phyloP scores from a whole-genome alignment of 2,888 invertebrate genomes.

The Chesias legatella region DNA sequence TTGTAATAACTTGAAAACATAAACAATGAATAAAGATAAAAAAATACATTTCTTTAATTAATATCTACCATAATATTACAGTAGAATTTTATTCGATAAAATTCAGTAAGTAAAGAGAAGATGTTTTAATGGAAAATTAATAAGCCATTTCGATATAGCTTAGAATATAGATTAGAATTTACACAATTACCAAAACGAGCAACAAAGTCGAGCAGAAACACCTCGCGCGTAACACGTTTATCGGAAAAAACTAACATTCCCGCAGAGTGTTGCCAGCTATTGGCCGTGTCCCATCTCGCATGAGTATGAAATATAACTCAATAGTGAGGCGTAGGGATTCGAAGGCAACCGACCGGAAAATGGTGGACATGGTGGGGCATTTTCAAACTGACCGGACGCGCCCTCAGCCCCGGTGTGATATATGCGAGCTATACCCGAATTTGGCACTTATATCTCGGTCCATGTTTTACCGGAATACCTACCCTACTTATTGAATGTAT shows the following conservation, averaged over 20 bases:
- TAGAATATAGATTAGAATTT: too few relatives aligned
- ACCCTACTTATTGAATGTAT: background rate
- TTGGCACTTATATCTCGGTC: constrained; percentile 46
- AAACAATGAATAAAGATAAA: too few relatives aligned
- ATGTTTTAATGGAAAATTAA: too few relatives aligned
- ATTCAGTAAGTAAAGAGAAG: too few relatives aligned
- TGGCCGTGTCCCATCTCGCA: constrained; percentile 41
- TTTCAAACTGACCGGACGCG: constrained; percentile 68
- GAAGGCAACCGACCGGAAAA: constrained; percentile 67
- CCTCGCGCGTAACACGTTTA: constrained; percentile 16
- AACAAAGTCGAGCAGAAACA: background rate
- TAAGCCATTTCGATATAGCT: too few relatives aligned
- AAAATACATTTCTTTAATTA: too few relatives aligned
- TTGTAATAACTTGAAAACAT: too few relatives aligned
- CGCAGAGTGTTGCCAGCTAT: constrained; percentile 33
- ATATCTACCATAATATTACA: too few relatives aligned
- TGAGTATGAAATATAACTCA: constrained; percentile 69
- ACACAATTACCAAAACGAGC: too few relatives aligned
- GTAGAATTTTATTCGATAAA: too few relatives aligned
- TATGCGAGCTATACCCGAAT: constrained; percentile 49
- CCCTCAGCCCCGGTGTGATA: constrained; percentile 46
- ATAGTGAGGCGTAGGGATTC: constrained; percentile 62
- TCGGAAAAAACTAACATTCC: constrained; percentile 31
- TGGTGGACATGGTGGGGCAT: constrained; percentile 67
- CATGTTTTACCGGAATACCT: constrained; percentile 16